These are phyloP conservation scores for Pilophorus perplexus DNA, from an alignment of 2,888 invertebrate genomes.

Conservation along the genomic window DNA sequence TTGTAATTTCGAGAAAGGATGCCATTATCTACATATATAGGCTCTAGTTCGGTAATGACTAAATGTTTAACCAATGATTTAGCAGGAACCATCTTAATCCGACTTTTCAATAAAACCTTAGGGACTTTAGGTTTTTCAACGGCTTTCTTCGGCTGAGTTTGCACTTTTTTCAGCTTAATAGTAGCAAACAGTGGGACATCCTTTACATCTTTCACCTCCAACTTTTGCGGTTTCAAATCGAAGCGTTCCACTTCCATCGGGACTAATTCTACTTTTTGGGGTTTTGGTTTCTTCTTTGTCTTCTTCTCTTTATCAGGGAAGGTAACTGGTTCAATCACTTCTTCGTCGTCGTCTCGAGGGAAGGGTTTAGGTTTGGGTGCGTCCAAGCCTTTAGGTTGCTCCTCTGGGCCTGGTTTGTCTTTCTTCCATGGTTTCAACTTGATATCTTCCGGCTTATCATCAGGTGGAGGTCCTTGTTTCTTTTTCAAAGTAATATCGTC, in stretches of 20 bases:
- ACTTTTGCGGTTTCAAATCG: conserved; percentile 53
- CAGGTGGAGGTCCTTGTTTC: conserved; percentile 53
- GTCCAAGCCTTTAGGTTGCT: conserved; percentile 48
- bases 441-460: conserved; percentile 52
- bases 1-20: conserved; percentile 50
- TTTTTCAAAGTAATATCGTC: conserved; percentile 53
- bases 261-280: conserved; percentile 13
- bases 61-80: conserved; percentile 52
- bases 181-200: conserved; percentile 63
- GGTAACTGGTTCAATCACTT: conserved; percentile 47
- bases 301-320: conserved; percentile 40
- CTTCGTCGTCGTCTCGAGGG: conserved; percentile 50
- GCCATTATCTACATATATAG: conserved; percentile 49
- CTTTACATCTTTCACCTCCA: conserved; percentile 48
- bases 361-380: conserved; percentile 51
- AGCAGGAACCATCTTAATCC: conserved; percentile 60
- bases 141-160: conserved; percentile 56
- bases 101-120: conserved; percentile 68
- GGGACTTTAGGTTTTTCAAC: conserved; percentile 56
- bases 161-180: conserved; percentile 54
- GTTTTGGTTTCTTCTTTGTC: conserved; percentile 37
- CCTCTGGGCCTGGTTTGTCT: conserved; percentile 50
- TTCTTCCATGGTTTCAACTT: conserved; percentile 51
- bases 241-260: conserved; percentile 51
- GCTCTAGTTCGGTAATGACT: conserved; percentile 51